Conservation (phyloP, 2,888 invertebrate genomes). For the Zonitis immaculata region DNA sequence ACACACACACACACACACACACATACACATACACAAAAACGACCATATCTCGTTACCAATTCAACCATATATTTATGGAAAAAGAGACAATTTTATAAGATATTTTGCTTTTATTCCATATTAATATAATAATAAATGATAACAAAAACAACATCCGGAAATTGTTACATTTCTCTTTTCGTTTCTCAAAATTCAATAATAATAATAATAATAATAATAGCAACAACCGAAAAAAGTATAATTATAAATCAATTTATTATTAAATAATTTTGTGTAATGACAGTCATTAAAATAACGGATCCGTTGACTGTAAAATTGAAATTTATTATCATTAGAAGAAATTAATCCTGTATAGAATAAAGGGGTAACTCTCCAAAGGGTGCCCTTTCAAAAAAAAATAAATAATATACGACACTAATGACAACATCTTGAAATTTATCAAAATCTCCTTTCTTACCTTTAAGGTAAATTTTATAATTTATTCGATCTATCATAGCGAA, state of each 20-base stretch:
- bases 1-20: no score
- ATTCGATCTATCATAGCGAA: no score
- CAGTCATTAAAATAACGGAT: constrained; percentile 18
- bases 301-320: constrained; percentile 3
- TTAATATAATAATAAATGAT: no score
- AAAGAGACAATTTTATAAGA: constrained; percentile 3
- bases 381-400: background rate
- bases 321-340: constrained; percentile 12
- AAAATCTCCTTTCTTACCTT: no score
- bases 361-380: background rate
- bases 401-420: constrained; percentile 17
- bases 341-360: no score
- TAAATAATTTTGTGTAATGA: background rate
- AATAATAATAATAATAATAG: no score
- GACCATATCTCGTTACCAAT: constrained; percentile 12
- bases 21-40: constrained; percentile 7
- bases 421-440: constrained; percentile 1
- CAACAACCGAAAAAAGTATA: background rate
- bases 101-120: no score
- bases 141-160: no score
- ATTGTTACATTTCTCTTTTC: background rate
- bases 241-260: constrained; percentile 1
- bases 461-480: no score
- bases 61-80: background rate
- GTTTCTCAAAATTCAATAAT: background rate